A percentile compares a stretch with the other conserved stretches of the same genome.
Conservation (phyloP, 2,113 vertebrate genomes). For the Oophaga pumilio region DNA sequence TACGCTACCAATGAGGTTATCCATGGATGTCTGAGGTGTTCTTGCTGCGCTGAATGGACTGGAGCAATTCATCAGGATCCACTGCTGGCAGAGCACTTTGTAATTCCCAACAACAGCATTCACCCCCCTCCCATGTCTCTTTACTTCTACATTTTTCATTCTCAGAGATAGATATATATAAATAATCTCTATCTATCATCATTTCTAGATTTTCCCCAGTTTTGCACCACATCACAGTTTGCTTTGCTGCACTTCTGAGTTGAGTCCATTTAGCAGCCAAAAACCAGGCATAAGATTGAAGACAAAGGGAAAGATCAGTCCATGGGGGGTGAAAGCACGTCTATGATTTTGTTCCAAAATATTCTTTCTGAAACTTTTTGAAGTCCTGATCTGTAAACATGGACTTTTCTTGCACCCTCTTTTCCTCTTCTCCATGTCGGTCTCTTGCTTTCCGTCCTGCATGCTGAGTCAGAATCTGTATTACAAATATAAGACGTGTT, state of each 20-base stretch:
- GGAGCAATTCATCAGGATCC: too few relatives aligned
- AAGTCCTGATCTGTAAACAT: conserved; percentile 35
- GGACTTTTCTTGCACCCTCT: conserved; percentile 17
- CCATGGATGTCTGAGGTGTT: too few relatives aligned
- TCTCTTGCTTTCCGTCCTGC: conserved; percentile 35
- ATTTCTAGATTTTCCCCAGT: not conserved
- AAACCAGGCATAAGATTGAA: not conserved
- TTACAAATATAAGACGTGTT: not conserved
- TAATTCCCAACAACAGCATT: too few relatives aligned
- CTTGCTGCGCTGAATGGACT: too few relatives aligned
- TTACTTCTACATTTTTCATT: too few relatives aligned
- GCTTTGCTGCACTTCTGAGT: not conserved
- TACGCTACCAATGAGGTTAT: too few relatives aligned
- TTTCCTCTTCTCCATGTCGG: not conserved
- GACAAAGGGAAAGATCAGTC: not conserved
- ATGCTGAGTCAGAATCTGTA: conserved; percentile 32
- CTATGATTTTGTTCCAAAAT: conserved; percentile 28
- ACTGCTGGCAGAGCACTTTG: too few relatives aligned
- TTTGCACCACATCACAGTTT: not conserved
- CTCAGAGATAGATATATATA: too few relatives aligned
- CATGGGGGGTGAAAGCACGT: not conserved
- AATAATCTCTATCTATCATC: too few relatives aligned
- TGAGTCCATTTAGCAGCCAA: not conserved
- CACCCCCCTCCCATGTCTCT: too few relatives aligned
- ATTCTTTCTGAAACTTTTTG: conserved; percentile 30